Conservation (phyloP, 2,888 invertebrate species). For the Aelia acuminata region DNA sequence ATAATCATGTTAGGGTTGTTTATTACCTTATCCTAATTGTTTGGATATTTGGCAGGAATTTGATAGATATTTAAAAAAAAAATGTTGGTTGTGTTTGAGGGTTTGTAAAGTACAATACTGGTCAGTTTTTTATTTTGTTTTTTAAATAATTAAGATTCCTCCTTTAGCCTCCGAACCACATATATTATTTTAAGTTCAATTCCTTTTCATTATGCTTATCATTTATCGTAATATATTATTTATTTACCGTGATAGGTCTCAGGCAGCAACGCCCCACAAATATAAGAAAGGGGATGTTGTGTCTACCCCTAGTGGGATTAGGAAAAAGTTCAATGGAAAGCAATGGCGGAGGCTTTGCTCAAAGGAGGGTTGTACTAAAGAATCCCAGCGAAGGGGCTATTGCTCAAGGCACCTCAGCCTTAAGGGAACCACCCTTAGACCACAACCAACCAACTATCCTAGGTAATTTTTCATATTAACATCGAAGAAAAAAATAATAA, state of each 20-base stretch:
- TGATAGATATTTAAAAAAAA: background rate
- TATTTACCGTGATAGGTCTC: slow-evolving; percentile 75
- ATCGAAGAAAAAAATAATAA: slow-evolving; percentile 44
- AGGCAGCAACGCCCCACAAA: slow-evolving; percentile 94
- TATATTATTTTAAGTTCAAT: slow-evolving; percentile 38
- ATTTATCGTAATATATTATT: slow-evolving; percentile 30
- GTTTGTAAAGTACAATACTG: slow-evolving; percentile 17
- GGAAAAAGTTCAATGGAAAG: slow-evolving; percentile 99
- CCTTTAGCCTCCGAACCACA: slow-evolving; percentile 52
- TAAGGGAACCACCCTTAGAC: slow-evolving; percentile 77
- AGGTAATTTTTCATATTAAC: slow-evolving; percentile 68
- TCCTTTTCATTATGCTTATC: slow-evolving; percentile 47
- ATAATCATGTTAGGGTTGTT: background rate
- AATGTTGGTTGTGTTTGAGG: slow-evolving; percentile 59
- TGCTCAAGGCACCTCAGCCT: slow-evolving; percentile 97
- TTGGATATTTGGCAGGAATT: background rate
- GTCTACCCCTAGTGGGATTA: slow-evolving; percentile 92
- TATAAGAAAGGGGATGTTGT: slow-evolving; percentile 99
- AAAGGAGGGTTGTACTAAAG: slow-evolving; percentile 94
- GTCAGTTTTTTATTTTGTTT: background rate
- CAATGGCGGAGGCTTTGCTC: slow-evolving; percentile 99
- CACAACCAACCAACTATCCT: slow-evolving; percentile 70
- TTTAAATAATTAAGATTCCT: slow-evolving; percentile 41
- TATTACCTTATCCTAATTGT: background rate
- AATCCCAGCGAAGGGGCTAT: slow-evolving; percentile 96